Evolutionary conservation across 1,140 invertebrate genomes (phyloP).

Genomic region (Ctenoplectra terminalis): DNA sequence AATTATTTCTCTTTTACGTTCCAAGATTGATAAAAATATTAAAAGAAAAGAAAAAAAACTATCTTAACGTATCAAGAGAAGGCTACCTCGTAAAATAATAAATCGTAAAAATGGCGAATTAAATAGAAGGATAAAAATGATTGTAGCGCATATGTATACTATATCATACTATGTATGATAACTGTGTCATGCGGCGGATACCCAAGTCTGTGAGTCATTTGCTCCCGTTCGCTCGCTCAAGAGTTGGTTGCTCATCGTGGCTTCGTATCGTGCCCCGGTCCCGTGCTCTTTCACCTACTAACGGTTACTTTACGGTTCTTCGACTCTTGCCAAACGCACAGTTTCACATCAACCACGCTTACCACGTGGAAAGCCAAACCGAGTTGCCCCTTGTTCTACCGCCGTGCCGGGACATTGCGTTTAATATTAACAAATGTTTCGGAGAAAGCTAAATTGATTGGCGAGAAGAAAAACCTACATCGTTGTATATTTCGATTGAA

Average conservation of each 20-base stretch:
- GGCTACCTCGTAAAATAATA: neutral
- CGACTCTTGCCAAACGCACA: conserved; percentile 25
- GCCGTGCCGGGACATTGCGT: fast-evolving
- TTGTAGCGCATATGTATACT: conserved; percentile 13
- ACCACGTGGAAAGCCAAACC: neutral
- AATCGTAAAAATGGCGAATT: conserved; percentile 38
- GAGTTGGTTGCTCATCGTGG: conserved; percentile 6
- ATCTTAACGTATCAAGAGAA: neutral
- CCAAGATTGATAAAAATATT: neutral
- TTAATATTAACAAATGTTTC: no score
- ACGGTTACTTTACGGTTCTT: conserved; percentile 52
- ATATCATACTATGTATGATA: no score
- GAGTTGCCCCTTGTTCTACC: no score
- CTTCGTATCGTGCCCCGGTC: conserved; percentile 26
- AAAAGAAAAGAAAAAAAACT: neutral
- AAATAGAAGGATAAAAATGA: conserved; percentile 42
- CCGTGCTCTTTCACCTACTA: conserved; percentile 70
- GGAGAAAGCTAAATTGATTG: no score
- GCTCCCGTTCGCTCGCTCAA: conserved; percentile 30
- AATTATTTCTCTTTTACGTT: no score
- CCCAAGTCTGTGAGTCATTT: conserved; percentile 56
- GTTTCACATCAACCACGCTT: neutral
- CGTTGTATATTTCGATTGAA: neutral
- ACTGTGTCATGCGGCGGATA: conserved; percentile 62
- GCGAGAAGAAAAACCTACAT: no score